Evolutionary conservation across 2,888 invertebrate species (phyloP).

Genomic region (Tanypteryx hageni): DNA sequence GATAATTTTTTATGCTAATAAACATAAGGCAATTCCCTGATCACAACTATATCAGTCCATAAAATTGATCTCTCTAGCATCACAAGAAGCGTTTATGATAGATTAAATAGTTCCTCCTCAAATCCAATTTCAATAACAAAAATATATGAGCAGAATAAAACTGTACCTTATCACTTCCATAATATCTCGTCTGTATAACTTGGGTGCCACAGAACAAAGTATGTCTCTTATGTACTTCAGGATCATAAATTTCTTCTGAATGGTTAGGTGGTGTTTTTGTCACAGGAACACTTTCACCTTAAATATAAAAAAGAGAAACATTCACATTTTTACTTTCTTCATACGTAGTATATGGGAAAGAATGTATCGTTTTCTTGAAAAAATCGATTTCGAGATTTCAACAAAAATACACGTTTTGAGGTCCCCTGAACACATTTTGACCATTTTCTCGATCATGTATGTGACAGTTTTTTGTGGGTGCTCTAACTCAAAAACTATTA

Average conservation of each 20-base stretch:
- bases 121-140: not conserved
- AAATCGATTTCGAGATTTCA: too few species aligned
- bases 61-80: not conserved
- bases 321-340: too few species aligned
- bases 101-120: not conserved
- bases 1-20: too few species aligned
- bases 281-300: constrained; percentile 95
- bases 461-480: too few species aligned
- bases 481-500: too few species aligned
- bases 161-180: constrained; percentile 81
- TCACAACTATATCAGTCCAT: not conserved
- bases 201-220: constrained; percentile 94
- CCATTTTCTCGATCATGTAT: too few species aligned
- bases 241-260: constrained; percentile 81
- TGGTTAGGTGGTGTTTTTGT: constrained; percentile 87
- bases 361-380: too few species aligned
- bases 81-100: not conserved
- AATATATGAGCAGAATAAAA: too few species aligned
- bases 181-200: constrained; percentile 91
- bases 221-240: constrained; percentile 87
- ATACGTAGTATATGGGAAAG: too few species aligned
- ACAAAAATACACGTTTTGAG: too few species aligned
- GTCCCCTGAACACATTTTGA: too few species aligned
- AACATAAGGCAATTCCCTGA: not conserved
- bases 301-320: constrained; percentile 67